These are phyloP conservation scores for Lytechinus variegatus DNA, from an alignment of 35 echinoderm and acorn worm genomes.

Conservation along the genomic window DNA sequence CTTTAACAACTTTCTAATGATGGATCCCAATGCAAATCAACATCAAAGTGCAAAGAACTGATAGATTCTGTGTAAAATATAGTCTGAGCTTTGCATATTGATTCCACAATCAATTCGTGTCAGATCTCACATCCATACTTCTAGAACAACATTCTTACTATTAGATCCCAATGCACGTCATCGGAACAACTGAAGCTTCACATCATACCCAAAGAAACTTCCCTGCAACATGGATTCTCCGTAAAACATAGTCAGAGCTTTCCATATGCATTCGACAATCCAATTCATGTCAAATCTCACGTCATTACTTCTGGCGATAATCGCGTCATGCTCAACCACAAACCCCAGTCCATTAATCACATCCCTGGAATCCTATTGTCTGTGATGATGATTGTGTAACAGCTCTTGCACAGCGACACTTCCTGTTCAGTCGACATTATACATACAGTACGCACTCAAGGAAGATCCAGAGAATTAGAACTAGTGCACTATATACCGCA, in stretches of 20 bases:
- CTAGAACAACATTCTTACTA: background rate
- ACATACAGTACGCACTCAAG: background rate
- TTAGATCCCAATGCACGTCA: too few species aligned
- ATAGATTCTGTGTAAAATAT: background rate
- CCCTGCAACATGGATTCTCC: background rate
- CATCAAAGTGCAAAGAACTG: background rate
- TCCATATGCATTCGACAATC: background rate
- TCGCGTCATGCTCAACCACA: background rate
- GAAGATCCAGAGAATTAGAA: background rate
- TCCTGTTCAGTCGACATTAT: background rate
- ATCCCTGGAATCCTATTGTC: background rate
- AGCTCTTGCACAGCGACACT: background rate
- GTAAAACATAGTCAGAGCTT: background rate
- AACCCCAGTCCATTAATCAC: background rate
- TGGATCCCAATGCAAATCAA: background rate
- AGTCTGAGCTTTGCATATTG: background rate
- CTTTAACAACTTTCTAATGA: background rate
- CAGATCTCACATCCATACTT: background rate
- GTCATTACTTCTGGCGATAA: background rate
- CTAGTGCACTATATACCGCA: background rate
- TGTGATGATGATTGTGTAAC: background rate
- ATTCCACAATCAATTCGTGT: background rate
- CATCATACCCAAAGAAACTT: background rate
- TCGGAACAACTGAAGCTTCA: too few species aligned
- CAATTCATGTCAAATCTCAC: background rate